Base-by-base conservation (phyloP, 1,140 invertebrate species). In the Drosophila littoralis region DNA sequence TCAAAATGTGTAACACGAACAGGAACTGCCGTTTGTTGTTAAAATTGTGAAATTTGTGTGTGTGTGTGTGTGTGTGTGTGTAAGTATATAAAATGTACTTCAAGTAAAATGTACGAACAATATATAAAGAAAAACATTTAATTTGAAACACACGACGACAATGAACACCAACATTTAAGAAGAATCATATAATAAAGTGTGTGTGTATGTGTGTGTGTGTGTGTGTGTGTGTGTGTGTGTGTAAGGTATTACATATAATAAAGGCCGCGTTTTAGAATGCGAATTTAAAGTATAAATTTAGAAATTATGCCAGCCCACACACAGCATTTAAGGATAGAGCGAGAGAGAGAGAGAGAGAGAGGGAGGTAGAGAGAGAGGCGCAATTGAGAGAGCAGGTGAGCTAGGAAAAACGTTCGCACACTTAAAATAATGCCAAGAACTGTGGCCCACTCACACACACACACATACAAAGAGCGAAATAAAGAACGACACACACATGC, bases 401-500 rank as follows among this genome's bases (percentile, higher is more conserved):
- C 78, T 79, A 54, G 51, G 57, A 69, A 69, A 75, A 51, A 61
- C 58, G 70, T 58, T 75, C 66, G 66, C 71, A 67, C 79, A 74
- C 83, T 85, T 82, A 75, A 88, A 85, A 88, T 85, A 88, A 85
- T 88, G 83, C 79, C 65, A 86, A 86, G 83, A 86, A 82, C 80
- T 80, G 79, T 82, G 57, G 75, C 81, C 63, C 76, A 74, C 57
- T 61, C 77, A 58, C 66, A 72, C 60, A 60, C 50, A 64, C n/a
- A 48, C 55, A 60, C 50, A 64, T 9, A 42, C 42, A 64, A 61
- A 52, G 54, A 76, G 46, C 13, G 48, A 69, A 54, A 75, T 59
- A 61, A 81, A 82, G 61, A 83, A 46, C 40, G 42, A 63, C 65
- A 38, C 58, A 59, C 32, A 68, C n/a, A 50, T n/a, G n/a, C n/a